Evolutionary conservation across 2,888 invertebrate species (phyloP).

Genomic region (Pimpla rufipes): DNA sequence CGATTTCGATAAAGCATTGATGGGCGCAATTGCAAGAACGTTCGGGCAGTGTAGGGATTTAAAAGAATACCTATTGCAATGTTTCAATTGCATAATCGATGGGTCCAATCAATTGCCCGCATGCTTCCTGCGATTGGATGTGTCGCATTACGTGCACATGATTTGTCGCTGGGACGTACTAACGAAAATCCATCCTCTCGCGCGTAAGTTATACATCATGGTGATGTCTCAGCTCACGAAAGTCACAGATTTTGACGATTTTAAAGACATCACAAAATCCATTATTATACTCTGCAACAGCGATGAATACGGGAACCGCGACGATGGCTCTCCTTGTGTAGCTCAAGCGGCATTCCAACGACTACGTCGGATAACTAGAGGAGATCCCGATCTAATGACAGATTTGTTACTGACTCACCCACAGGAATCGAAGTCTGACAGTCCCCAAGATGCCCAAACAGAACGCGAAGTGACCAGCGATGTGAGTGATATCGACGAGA

Average conservation of each 20-base stretch:
- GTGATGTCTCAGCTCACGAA: constrained; percentile 48
- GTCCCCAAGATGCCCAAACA: not conserved
- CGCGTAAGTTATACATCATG: constrained; percentile 35
- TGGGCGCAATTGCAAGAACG: constrained; percentile 57
- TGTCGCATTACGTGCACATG: constrained; percentile 54
- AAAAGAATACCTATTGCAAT: constrained; percentile 36
- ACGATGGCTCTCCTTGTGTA: not conserved
- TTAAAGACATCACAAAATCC: constrained; percentile 27
- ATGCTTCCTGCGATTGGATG: constrained; percentile 52
- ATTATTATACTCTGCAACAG: constrained; percentile 9
- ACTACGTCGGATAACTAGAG: constrained; percentile 8
- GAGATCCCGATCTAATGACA: not conserved
- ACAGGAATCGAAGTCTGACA: not conserved
- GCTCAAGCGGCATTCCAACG: constrained; percentile 17
- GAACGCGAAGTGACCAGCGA: not conserved
- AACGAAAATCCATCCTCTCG: constrained; percentile 41
- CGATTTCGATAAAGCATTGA: constrained; percentile 66
- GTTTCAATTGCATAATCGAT: constrained; percentile 19
- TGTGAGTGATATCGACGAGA: not conserved
- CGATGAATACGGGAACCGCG: not conserved
- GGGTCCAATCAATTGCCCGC: constrained; percentile 30
- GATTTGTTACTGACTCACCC: not conserved
- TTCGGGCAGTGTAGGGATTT: constrained; percentile 44
- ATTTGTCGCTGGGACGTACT: constrained; percentile 48
- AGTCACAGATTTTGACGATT: constrained; percentile 37